A percentile compares a stretch with the other conserved stretches of the same genome.
Evolutionary conservation across 2,797 vertebrate genomes (phyloP).

Genomic region (Neopelma chrysocephalum): DNA sequence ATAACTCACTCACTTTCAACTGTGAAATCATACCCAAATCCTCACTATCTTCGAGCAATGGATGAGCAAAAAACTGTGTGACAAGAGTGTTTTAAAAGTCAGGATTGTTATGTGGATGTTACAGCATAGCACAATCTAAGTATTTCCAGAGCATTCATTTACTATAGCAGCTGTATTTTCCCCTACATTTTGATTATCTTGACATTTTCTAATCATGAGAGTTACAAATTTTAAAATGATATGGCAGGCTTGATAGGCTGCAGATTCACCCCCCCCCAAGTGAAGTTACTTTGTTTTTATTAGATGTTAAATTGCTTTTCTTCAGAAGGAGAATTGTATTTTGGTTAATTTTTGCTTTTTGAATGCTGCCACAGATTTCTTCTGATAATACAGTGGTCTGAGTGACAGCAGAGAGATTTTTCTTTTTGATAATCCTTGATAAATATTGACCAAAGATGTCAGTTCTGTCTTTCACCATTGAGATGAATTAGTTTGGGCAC

Average conservation of each 20-base stretch:
- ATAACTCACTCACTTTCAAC: background rate
- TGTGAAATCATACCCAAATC: background rate
- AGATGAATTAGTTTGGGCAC: background rate
- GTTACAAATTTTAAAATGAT: conserved; percentile 50
- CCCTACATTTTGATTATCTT: conserved; percentile 63
- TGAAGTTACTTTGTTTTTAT: conserved; percentile 33
- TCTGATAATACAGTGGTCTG: conserved; percentile 9
- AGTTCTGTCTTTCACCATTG: conserved; percentile 43
- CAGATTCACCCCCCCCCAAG: background rate
- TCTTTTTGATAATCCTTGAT: conserved; percentile 22
- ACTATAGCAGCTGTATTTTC: conserved; percentile 47
- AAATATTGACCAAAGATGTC: conserved; percentile 51
- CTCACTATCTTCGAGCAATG: background rate
- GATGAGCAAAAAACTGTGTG: background rate
- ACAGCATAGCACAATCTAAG: background rate
- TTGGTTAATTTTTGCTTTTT: conserved; percentile 22
- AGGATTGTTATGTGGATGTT: background rate
- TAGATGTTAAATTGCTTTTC: conserved; percentile 45
- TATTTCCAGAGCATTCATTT: conserved; percentile 15
- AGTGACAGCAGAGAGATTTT: conserved; percentile 27
- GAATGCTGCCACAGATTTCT: background rate
- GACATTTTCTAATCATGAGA: conserved; percentile 60
- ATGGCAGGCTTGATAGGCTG: conserved; percentile 36
- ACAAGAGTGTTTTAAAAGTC: background rate
- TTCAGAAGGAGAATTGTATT: background rate